Conservation (phyloP, 2,888 invertebrate species). For the Agonopterix heracliana region DNA sequence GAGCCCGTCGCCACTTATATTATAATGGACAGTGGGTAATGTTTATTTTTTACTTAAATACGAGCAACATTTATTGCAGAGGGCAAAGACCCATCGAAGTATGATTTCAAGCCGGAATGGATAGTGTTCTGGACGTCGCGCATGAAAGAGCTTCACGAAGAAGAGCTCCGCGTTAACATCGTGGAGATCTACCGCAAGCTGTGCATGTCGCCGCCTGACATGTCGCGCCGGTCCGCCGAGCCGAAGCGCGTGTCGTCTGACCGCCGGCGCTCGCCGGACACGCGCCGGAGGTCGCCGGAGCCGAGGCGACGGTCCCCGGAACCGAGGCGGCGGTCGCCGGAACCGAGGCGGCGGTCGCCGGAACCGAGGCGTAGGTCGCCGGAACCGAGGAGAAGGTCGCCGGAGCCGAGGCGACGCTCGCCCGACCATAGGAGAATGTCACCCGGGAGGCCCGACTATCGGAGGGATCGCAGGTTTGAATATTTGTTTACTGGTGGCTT, state of each 20-base stretch:
- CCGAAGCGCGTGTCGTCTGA: neutral
- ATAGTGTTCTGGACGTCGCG: slow-evolving; percentile 89
- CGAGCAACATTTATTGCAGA: slow-evolving; percentile 37
- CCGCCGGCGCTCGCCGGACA: slow-evolving; percentile 3
- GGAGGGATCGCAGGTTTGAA: slow-evolving; percentile 6
- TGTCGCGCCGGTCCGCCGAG: slow-evolving; percentile 19
- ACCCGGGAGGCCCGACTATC: slow-evolving; percentile 12
- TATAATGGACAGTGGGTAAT: too few species aligned
- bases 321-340: slow-evolving; percentile 5
- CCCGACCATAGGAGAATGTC: slow-evolving; percentile 16
- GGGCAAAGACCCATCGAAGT: slow-evolving; percentile 84
- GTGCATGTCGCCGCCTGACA: slow-evolving; percentile 57
- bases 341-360: slow-evolving; percentile 10
- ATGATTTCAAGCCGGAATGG: slow-evolving; percentile 94
- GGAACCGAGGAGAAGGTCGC: slow-evolving; percentile 13
- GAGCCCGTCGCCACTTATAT: too few species aligned
- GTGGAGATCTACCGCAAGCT: slow-evolving; percentile 81
- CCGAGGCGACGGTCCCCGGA: slow-evolving; percentile 7
- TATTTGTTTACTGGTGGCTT: too few species aligned
- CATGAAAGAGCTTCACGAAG: slow-evolving; percentile 85
- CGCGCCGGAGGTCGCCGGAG: slow-evolving; percentile 10
- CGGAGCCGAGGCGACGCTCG: slow-evolving; percentile 18
- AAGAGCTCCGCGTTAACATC: slow-evolving; percentile 80
- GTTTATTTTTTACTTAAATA: too few species aligned
- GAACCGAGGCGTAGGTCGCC: slow-evolving; percentile 10